Percentiles rank a stretch among this genome's conserved stretches.
Conservation (phyloP, 2,888 invertebrate species). For the Papilio elwesi region DNA sequence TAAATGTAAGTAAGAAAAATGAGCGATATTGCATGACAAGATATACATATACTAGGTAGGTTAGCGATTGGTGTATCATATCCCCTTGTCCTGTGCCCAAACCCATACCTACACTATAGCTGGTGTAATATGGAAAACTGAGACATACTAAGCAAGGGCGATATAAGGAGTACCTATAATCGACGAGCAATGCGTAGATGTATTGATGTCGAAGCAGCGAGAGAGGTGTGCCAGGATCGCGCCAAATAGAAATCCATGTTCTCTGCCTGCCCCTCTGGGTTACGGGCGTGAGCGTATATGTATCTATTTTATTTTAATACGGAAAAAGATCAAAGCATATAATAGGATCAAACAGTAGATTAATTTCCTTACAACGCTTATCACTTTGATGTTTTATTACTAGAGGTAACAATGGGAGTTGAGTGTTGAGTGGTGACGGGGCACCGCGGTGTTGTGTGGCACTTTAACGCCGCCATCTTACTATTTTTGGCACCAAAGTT, state of each 20-base stretch:
- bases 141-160: no score
- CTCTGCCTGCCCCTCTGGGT: no score
- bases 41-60: background rate
- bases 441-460: conserved; percentile 48
- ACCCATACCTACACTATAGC: background rate
- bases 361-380: conserved; percentile 33
- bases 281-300: no score
- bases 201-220: no score
- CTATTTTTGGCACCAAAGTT: conserved; percentile 49
- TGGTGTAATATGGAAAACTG: conserved; percentile 2
- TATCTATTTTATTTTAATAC: no score
- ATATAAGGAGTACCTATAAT: no score
- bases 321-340: conserved; percentile 4
- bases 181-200: no score
- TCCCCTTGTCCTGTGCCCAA: no score
- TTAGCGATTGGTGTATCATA: background rate
- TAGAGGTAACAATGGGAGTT: conserved; percentile 58
- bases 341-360: conserved; percentile 26
- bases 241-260: no score
- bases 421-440: conserved; percentile 54
- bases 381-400: conserved; percentile 64
- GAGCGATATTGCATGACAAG: background rate
- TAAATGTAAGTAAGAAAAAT: background rate
- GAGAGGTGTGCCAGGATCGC: no score
- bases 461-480: conserved; percentile 50